Percentiles rank a stretch among this genome's conserved stretches.
Evolutionary conservation across 2,113 vertebrate species (phyloP).

Genomic region (Halcyon malimbica): DNA sequence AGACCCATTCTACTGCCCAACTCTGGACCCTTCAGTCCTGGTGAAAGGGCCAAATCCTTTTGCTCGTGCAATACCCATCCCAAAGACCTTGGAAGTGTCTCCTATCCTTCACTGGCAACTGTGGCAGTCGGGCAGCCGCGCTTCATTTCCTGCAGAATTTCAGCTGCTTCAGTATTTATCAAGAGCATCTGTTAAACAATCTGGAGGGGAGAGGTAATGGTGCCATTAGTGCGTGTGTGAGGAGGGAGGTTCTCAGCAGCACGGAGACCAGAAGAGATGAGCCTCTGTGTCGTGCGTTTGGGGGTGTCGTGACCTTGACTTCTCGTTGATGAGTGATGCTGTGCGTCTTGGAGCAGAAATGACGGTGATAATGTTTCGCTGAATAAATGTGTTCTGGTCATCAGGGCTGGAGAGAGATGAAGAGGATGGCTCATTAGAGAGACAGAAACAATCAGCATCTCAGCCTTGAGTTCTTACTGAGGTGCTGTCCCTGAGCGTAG

Average conservation of each 20-base stretch:
- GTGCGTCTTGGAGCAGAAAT: conserved; percentile 23
- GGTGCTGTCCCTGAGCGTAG: neutral
- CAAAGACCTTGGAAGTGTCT: conserved; percentile 31
- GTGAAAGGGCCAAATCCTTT: neutral
- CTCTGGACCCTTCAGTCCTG: neutral
- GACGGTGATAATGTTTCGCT: neutral
- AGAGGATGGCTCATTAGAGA: neutral
- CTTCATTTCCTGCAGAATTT: conserved; percentile 65
- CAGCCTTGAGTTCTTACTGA: neutral
- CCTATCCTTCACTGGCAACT: conserved; percentile 1
- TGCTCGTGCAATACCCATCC: neutral
- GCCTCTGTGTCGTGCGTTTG: neutral
- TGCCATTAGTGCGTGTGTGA: neutral
- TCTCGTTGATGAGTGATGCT: neutral
- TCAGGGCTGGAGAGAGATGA: neutral
- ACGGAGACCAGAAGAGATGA: neutral
- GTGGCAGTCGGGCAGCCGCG: neutral
- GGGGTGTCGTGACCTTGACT: neutral
- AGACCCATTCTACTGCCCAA: accelerated
- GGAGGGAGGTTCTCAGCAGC: neutral
- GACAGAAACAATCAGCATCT: neutral
- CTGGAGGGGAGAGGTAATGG: conserved; percentile 48
- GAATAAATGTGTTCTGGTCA: conserved; percentile 35
- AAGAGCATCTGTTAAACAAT: conserved; percentile 66
- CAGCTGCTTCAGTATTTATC: conserved; percentile 39